A percentile compares a stretch with the other conserved stretches of the same genome.
These are phyloP conservation scores for Pantherophis alleghaniensis DNA, from an alignment of 2,797 vertebrate genomes.

Conservation along the genomic window DNA sequence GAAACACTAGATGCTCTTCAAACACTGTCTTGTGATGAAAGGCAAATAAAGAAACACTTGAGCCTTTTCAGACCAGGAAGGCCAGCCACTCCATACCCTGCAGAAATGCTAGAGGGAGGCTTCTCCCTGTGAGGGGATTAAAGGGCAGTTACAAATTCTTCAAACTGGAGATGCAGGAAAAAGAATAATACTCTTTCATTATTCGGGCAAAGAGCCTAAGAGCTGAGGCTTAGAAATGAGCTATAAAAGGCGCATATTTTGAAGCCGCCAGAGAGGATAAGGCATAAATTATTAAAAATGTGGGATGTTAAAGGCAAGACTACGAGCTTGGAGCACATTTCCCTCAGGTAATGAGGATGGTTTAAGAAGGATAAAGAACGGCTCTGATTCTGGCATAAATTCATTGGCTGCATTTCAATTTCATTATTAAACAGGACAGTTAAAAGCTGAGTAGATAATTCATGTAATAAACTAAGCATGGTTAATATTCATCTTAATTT, in stretches of 20 bases:
- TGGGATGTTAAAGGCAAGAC: neutral
- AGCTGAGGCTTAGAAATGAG: neutral
- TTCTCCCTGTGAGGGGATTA: neutral
- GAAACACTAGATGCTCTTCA: neutral
- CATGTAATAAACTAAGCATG: neutral
- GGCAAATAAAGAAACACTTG: constrained; percentile 1
- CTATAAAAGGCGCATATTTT: neutral
- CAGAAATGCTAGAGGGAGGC: neutral
- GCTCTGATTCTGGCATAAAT: neutral
- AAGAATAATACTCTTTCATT: neutral
- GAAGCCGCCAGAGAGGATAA: neutral
- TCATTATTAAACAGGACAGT: neutral
- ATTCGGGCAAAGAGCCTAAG: neutral
- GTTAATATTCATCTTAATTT: neutral
- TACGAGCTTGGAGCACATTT: neutral
- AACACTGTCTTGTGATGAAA: neutral
- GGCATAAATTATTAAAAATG: neutral
- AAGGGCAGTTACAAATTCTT: neutral
- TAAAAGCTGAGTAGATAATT: neutral
- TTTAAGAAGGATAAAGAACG: neutral
- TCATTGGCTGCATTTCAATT: neutral
- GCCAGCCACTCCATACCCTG: neutral
- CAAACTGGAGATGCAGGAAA: neutral
- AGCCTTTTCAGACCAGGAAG: neutral
- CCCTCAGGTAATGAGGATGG: neutral